Conservation (phyloP, 1,140 invertebrate species). For the Trichomalopsis sarcophagae region DNA sequence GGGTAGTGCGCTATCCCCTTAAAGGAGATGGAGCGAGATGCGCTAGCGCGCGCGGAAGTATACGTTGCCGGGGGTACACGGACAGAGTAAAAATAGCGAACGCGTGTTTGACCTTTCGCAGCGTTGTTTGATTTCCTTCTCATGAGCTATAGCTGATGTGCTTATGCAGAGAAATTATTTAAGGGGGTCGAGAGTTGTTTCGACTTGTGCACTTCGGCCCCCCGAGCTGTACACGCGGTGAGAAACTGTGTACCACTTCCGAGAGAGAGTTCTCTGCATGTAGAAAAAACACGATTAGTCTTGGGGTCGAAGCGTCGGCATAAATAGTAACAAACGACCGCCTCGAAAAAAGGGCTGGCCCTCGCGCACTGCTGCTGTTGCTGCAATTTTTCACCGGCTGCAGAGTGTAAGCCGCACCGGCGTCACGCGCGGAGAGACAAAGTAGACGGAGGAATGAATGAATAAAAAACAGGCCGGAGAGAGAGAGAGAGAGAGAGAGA, state of each 20-base stretch:
- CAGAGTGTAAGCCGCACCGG: not conserved
- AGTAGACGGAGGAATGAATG: not conserved
- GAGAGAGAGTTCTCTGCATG: no score
- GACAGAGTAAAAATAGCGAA: not conserved
- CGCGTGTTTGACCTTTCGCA: not conserved
- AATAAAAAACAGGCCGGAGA: not conserved
- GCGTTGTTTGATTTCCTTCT: not conserved
- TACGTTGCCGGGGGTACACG: no score
- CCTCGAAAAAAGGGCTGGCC: not conserved
- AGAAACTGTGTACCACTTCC: no score
- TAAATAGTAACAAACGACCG: not conserved
- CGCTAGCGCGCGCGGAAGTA: not conserved
- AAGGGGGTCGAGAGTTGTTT: no score
- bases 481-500: no score
- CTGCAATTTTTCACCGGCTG: conserved; percentile 1
- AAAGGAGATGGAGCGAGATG: conserved; percentile 18
- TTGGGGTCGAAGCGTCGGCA: not conserved
- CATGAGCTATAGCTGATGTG: not conserved
- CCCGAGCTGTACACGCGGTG: no score
- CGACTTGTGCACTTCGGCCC: no score
- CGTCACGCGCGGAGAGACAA: not conserved
- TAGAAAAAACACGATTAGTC: not conserved
- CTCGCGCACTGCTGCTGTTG: not conserved
- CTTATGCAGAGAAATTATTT: not conserved
- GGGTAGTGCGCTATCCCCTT: not conserved